Conservation (phyloP, 1,140 invertebrate species). For the Cyphomyrmex costatus region DNA sequence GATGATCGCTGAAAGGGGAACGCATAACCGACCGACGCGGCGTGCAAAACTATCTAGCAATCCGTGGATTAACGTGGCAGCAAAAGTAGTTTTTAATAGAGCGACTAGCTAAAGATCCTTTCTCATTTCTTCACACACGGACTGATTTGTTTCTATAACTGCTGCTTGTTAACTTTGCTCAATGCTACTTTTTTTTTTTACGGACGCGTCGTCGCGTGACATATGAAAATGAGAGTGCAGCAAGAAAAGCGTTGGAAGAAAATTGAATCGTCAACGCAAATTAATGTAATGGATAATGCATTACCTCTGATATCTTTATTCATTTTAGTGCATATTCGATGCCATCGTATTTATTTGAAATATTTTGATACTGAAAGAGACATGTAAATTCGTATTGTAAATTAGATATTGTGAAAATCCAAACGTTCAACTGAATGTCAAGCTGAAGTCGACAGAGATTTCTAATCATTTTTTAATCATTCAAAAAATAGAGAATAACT, state of each 20-base stretch:
- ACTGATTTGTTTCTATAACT: too few relatives aligned
- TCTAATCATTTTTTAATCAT: background rate
- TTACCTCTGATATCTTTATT: background rate
- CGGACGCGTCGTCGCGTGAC: background rate
- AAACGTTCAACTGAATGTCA: background rate
- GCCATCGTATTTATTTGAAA: background rate
- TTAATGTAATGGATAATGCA: background rate
- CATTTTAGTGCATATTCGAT: background rate
- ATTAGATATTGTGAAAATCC: background rate
- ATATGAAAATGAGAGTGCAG: background rate
- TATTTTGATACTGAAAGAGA: background rate
- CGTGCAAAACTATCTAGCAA: conserved; percentile 28
- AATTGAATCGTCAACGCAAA: background rate
- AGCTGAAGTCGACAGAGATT: background rate
- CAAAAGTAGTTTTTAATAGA: conserved; percentile 48
- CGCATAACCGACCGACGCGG: background rate
- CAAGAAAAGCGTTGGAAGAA: background rate
- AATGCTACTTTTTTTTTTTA: background rate
- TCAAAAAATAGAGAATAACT: background rate
- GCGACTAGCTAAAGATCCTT: conserved; percentile 5
- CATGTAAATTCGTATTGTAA: background rate
- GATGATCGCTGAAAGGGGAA: conserved; percentile 44
- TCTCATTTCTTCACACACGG: conserved; percentile 25
- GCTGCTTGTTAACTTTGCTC: background rate
- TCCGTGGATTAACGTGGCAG: conserved; percentile 15